A percentile compares a stretch with the other conserved stretches of the same genome.
These are phyloP conservation scores for Drosophila melanosoma DNA, from an alignment of 2,888 invertebrate genomes.

Conservation along the genomic window DNA sequence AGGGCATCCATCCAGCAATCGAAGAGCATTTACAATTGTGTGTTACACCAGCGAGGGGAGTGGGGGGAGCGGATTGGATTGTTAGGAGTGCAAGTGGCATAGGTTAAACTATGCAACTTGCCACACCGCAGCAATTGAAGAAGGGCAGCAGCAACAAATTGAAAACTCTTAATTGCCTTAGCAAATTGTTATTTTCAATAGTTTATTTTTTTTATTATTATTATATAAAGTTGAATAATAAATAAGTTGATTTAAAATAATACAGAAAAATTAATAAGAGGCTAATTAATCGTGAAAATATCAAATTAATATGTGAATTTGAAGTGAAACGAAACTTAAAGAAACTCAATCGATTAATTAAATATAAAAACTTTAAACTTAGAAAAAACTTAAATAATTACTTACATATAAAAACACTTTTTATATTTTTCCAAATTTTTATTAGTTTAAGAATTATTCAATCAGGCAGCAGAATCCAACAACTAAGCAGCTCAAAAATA, in stretches of 20 bases:
- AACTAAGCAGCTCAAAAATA: not conserved
- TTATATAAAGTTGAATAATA: no score
- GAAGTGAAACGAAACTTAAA: no score
- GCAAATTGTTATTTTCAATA: not conserved
- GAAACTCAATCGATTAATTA: not conserved
- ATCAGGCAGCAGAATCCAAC: not conserved
- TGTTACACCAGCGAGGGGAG: slow-evolving; percentile 3
- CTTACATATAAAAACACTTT: not conserved
- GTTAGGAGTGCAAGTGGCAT: slow-evolving; percentile 28
- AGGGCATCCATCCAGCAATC: slow-evolving; percentile 1
- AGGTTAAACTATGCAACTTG: slow-evolving; percentile 34
- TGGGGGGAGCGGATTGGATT: not conserved
- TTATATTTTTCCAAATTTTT: no score
- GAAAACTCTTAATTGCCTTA: not conserved
- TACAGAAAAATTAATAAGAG: not conserved
- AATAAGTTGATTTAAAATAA: not conserved
- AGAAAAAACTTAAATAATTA: not conserved
- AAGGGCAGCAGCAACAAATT: not conserved
- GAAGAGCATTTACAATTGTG: slow-evolving; percentile 28
- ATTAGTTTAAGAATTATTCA: not conserved
- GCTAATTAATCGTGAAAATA: not conserved
- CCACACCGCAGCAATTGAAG: slow-evolving; percentile 11
- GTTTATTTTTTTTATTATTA: not conserved
- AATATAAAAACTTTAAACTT: not conserved
- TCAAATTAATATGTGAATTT: not conserved